Evolutionary conservation across 1,140 invertebrate genomes (phyloP).

Genomic region (Drosophila mauritiana): DNA sequence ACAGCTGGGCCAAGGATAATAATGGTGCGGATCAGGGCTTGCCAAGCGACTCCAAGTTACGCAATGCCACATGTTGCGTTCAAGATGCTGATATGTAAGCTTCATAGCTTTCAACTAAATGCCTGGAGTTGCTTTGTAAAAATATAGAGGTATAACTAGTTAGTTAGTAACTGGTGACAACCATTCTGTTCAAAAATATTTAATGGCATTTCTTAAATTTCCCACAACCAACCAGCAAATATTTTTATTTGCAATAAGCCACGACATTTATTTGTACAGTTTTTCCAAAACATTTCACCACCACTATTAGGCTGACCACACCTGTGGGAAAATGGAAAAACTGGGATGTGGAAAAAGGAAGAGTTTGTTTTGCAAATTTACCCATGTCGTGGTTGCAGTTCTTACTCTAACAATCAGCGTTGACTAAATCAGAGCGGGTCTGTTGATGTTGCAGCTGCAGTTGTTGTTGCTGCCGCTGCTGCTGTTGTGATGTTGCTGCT

Average conservation of each 20-base stretch:
- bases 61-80: too few relatives aligned
- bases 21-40: neutral
- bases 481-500: constrained; percentile 5
- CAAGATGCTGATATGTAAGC: too few relatives aligned
- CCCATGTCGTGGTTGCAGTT: constrained; percentile 26
- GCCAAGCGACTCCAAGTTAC: neutral
- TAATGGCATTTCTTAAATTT: neutral
- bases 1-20: neutral
- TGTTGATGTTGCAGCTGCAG: constrained; percentile 21
- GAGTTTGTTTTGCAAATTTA: constrained; percentile 61
- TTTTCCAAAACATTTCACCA: neutral
- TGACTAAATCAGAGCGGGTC: constrained; percentile 27
- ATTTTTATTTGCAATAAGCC: neutral
- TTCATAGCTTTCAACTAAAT: too few relatives aligned
- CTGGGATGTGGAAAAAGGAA: neutral
- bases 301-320: neutral
- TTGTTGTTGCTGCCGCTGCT: constrained; percentile 14
- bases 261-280: neutral
- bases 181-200: too few relatives aligned
- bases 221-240: neutral
- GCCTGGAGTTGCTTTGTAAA: too few relatives aligned
- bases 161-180: too few relatives aligned
- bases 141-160: too few relatives aligned
- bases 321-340: neutral
- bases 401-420: constrained; percentile 24